Evolutionary conservation across 92 coral and sea anemone genomes (phyloP).

Genomic region (Diadumene lineata): DNA sequence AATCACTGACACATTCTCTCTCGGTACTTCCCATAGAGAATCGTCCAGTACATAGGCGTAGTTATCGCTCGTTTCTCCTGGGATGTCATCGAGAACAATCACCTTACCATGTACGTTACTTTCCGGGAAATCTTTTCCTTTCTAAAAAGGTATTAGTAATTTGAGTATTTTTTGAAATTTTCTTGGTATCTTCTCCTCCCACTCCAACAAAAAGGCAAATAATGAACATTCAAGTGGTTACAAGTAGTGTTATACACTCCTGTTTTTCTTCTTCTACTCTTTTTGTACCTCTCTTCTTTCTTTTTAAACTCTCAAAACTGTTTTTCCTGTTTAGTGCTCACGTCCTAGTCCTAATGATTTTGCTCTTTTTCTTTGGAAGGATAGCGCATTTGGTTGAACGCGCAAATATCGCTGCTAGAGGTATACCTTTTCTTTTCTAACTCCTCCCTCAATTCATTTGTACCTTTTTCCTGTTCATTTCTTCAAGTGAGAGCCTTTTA

Average conservation of each 20-base stretch:
- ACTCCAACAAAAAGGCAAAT: no score
- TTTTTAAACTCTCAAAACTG: background rate
- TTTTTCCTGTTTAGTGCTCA: background rate
- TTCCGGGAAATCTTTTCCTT: background rate
- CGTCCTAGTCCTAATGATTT: no score
- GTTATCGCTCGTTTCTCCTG: background rate
- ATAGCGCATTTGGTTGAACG: no score
- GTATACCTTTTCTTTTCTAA: no score
- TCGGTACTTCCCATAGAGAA: conserved; percentile 46
- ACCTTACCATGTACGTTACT: background rate
- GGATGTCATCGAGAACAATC: background rate
- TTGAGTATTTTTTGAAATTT: no score
- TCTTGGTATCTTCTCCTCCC: background rate
- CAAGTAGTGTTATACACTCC: no score
- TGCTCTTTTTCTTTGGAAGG: no score
- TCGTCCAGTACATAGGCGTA: conserved; percentile 14
- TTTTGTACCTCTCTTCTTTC: background rate
- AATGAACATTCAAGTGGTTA: no score
- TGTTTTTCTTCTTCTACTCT: background rate
- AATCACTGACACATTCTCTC: conserved; percentile 28
- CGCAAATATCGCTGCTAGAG: no score
- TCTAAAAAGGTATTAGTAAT: background rate
- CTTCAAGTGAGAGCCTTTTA: background rate
- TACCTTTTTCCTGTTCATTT: background rate
- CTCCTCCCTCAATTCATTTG: no score